Evolutionary conservation across 2,888 invertebrate genomes (phyloP), one percentile per base, ranked within the genome.

Genomic region (Ochlodes sylvanus): DNA sequence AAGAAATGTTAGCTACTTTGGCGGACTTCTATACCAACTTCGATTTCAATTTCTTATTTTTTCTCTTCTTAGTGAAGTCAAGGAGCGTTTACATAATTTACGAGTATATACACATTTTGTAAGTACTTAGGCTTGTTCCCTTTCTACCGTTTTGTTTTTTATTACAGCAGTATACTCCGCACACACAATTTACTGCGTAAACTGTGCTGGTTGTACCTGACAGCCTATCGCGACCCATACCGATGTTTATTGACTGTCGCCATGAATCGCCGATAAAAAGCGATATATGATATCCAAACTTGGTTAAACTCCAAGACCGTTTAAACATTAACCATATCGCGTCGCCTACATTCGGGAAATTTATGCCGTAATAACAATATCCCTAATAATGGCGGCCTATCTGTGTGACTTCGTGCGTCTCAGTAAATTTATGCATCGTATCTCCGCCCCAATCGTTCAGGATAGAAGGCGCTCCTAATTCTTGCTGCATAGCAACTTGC

Each of bases 291-390:
- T 50, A 19, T 50, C 50, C 50, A 50, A 50, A 50, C 19, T 50
- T 50, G 50, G 50, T 50, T 50, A 19, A 50, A 50, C 50, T 50
- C 50, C 50, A 50, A 47, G 52, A 61, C 54, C 54, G 44, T 55
- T 47, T 55, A 19, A 67, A 61, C 67, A 44, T 67, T 67, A 55
- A 67, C 67, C 67, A 61, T 67, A 67, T 61, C 60, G 61, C 61
- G 19, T 60, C n/a, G 60, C 54, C 44, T 60, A 55, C 60, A 55
- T 60, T 61, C 32, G 44, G 32, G 54, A 12, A 61, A 67, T 60
- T 67, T 61, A 67, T 61, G 60, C 12, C 19, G 60, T 61, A 32
- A 67, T 67, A 67, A 67, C 67, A 67, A 67, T 67, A 67, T 67
- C 47, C 67, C 61, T 67, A 67, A 67, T 67, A 67, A 62, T 50